Conservation (phyloP, 2,113 vertebrate species). For the Zootoca vivipara region DNA sequence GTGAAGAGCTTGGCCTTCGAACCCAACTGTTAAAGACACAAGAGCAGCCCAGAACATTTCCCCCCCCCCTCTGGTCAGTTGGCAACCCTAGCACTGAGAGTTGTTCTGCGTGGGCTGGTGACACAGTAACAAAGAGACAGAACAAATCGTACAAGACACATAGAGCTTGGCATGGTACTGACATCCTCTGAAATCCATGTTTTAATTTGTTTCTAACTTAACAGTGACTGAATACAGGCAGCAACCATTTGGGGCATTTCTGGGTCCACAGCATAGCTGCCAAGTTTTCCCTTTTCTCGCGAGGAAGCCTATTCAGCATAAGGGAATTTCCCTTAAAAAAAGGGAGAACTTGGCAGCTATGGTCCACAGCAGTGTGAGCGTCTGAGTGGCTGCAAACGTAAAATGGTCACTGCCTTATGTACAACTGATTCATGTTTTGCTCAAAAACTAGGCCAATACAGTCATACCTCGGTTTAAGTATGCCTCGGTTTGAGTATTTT, state of each 20-base stretch:
- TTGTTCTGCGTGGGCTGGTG: neutral
- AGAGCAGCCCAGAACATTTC: neutral
- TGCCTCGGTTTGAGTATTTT: too few species aligned
- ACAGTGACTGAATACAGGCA: neutral
- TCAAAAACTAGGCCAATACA: conserved; percentile 16
- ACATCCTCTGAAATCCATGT: neutral
- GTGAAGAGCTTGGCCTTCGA: neutral
- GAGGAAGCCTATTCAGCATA: too few species aligned
- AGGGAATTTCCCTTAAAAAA: too few species aligned
- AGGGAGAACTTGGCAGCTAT: too few species aligned
- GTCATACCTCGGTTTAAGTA: too few species aligned
- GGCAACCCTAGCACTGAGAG: neutral
- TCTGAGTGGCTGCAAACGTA: too few species aligned
- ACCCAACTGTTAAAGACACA: neutral
- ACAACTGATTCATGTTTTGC: neutral
- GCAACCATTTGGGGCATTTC: too few species aligned
- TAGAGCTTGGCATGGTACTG: neutral
- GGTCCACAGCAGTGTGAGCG: too few species aligned
- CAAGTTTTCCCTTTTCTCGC: too few species aligned
- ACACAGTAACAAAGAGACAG: neutral
- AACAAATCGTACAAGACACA: neutral
- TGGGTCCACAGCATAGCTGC: too few species aligned
- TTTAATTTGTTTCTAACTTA: neutral
- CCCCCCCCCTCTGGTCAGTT: neutral
- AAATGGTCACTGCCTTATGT: too few species aligned